Conservation (phyloP, 1,140 invertebrate species). For the Triops cancriformis region DNA sequence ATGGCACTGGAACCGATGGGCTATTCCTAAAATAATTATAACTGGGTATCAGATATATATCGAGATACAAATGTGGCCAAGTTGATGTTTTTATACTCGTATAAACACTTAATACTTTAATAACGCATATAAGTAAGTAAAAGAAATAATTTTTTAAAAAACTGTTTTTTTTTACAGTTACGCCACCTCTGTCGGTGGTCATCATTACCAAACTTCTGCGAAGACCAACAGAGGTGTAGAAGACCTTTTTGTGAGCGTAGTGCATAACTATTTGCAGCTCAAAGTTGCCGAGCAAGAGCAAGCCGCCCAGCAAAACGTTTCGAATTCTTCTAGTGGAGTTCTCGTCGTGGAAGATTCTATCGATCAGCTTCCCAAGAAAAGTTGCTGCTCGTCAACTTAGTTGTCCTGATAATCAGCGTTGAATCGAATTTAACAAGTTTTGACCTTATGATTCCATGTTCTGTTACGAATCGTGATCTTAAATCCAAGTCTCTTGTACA, state of each 20-base stretch:
- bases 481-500: background rate
- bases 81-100: no score
- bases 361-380: constrained; percentile 22
- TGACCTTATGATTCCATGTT: constrained; percentile 17
- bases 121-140: no score
- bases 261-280: constrained; percentile 55
- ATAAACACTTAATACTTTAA: no score
- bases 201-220: constrained; percentile 89
- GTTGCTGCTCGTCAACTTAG: constrained; percentile 23
- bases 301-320: background rate
- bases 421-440: background rate
- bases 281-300: constrained; percentile 30
- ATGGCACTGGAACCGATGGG: no score
- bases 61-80: no score
- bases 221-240: constrained; percentile 88
- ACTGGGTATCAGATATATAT: no score
- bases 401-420: background rate
- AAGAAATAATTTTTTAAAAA: no score
- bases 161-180: constrained; percentile 54
- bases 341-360: constrained; percentile 22
- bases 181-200: constrained; percentile 82
- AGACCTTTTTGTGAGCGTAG: constrained; percentile 83
- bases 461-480: background rate
- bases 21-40: no score
- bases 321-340: constrained; percentile 1